phyloP scores from a whole-genome alignment of 2,888 invertebrate genomes.

The Macrophya alboannulata region DNA sequence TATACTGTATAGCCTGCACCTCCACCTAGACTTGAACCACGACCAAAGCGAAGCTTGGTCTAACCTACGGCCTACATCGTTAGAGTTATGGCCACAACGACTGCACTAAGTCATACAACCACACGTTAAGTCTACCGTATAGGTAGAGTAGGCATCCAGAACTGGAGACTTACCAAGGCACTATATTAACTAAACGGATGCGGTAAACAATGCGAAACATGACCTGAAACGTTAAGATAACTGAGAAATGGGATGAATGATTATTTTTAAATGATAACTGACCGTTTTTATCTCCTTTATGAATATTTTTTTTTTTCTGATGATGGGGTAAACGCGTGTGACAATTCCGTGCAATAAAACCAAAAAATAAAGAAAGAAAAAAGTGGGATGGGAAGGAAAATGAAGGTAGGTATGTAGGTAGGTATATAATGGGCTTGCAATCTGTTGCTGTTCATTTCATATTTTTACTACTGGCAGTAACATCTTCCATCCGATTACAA shows the following conservation, averaged over 20 bases:
- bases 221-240: conserved; percentile 17
- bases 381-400: background rate
- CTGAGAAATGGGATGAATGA: background rate
- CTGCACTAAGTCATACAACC: conserved; percentile 46
- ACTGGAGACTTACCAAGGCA: background rate
- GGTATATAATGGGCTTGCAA: conserved; percentile 4
- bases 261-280: background rate
- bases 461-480: conserved; percentile 43
- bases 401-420: background rate
- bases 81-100: conserved; percentile 48
- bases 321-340: background rate
- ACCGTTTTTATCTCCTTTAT: background rate
- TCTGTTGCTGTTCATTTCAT: conserved; percentile 44
- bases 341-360: background rate
- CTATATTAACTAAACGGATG: conserved; percentile 29
- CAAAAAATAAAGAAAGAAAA: background rate
- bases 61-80: conserved; percentile 49
- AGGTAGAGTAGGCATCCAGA: background rate
- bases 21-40: conserved; percentile 53
- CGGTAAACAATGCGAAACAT: conserved; percentile 50
- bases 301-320: background rate
- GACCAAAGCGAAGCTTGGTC: conserved; percentile 34
- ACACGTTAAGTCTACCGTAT: conserved; percentile 30
- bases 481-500: conserved; percentile 44
- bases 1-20: conserved; percentile 61